phyloP scores from a whole-genome alignment of 2,113 vertebrate species.

The Aptenodytes patagonicus region DNA sequence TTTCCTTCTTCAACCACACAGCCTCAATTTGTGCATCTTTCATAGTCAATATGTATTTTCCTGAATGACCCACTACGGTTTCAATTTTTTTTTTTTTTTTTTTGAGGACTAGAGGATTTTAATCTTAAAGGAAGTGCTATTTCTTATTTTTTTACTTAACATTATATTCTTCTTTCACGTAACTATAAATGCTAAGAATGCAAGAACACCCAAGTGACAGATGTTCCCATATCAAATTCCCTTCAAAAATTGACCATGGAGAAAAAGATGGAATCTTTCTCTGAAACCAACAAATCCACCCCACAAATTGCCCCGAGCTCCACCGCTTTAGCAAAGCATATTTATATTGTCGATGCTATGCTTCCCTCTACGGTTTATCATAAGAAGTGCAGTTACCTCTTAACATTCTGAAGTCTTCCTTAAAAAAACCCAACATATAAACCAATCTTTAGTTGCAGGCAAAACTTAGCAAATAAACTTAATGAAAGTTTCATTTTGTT shows the following conservation, averaged over 20 bases:
- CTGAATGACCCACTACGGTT: neutral
- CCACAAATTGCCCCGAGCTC: neutral
- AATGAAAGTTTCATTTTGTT: neutral
- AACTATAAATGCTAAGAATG: neutral
- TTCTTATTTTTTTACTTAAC: neutral
- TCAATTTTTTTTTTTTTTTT: neutral
- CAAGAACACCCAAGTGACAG: neutral
- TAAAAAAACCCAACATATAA: neutral
- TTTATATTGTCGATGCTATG: neutral
- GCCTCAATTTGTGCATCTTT: neutral
- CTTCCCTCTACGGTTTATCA: slow-evolving; percentile 4
- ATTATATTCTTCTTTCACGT: neutral
- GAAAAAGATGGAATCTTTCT: neutral
- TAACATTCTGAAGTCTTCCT: neutral
- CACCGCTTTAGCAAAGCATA: neutral
- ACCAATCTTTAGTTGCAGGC: neutral
- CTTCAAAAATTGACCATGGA: neutral
- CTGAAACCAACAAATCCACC: neutral
- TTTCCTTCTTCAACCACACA: neutral
- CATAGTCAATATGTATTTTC: neutral
- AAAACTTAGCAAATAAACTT: neutral
- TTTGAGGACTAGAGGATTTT: neutral
- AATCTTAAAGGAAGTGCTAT: neutral
- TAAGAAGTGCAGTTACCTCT: neutral
- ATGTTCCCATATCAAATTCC: neutral